Conservation (phyloP, 2,113 vertebrate genomes). For the Platycercus adscitus region DNA sequence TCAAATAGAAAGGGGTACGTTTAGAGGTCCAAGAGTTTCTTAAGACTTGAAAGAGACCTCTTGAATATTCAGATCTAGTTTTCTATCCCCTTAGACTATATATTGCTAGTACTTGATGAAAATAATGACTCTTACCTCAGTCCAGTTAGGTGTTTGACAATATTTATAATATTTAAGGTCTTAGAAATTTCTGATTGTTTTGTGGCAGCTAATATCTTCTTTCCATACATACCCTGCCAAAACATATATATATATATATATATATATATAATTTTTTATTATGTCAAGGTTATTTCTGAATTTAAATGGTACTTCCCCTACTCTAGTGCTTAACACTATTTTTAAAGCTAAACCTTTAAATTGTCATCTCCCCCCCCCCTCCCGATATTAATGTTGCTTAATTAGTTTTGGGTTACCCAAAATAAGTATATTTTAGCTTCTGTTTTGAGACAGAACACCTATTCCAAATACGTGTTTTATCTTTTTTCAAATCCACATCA, state of each 20-base stretch:
- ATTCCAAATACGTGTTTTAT: background rate
- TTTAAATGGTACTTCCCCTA: background rate
- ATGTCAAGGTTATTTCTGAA: background rate
- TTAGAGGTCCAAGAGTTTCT: background rate
- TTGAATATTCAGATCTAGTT: background rate
- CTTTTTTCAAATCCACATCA: background rate
- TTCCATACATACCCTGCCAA: background rate
- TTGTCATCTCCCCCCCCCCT: background rate
- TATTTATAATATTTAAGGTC: background rate
- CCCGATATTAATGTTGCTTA: background rate
- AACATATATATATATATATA: background rate
- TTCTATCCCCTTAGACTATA: background rate
- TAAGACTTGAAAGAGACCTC: background rate
- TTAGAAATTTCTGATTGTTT: background rate
- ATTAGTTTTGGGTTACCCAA: background rate
- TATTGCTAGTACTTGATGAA: background rate
- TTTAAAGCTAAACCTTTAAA: background rate
- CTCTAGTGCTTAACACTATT: background rate
- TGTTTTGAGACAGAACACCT: background rate
- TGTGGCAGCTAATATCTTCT: background rate
- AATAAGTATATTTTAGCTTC: background rate
- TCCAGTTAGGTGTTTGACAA: background rate
- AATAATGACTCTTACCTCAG: background rate
- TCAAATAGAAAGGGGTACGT: background rate
- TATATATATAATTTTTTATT: no score